Conservation (phyloP, 2,797 vertebrate genomes). For the Onychomys torridus region DNA sequence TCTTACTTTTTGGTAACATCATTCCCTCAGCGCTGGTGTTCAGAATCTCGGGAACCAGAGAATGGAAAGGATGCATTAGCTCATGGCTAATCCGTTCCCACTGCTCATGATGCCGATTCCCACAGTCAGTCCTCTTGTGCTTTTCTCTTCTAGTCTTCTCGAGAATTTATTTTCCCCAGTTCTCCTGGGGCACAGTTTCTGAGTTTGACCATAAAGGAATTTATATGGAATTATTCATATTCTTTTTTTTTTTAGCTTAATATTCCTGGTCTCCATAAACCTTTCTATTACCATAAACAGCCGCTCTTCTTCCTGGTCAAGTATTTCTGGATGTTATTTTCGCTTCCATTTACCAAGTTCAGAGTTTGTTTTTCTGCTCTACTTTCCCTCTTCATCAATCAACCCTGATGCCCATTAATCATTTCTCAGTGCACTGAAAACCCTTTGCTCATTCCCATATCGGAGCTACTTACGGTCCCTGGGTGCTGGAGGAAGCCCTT, state of each 20-base stretch:
- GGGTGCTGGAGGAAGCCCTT: neutral
- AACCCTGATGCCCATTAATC: slow-evolving; percentile 77
- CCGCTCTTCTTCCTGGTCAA: slow-evolving; percentile 57
- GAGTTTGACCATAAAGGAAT: slow-evolving; percentile 69
- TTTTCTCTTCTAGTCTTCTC: slow-evolving; percentile 74
- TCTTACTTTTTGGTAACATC: slow-evolving; percentile 78
- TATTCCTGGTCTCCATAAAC: slow-evolving; percentile 59
- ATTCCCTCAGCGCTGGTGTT: slow-evolving; percentile 54
- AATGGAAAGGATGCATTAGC: slow-evolving; percentile 78
- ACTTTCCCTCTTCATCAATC: slow-evolving; percentile 73
- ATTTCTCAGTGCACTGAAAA: slow-evolving; percentile 63
- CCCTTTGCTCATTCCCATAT: slow-evolving; percentile 67
- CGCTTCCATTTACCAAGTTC: slow-evolving; percentile 66
- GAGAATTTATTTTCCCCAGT: slow-evolving; percentile 73
- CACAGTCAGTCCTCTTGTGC: slow-evolving; percentile 71
- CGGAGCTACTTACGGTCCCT: neutral
- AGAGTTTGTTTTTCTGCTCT: slow-evolving; percentile 75
- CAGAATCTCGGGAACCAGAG: slow-evolving; percentile 82
- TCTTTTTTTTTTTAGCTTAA: slow-evolving; percentile 30
- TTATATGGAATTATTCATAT: slow-evolving; percentile 61
- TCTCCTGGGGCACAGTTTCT: slow-evolving; percentile 75
- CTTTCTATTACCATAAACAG: slow-evolving; percentile 64
- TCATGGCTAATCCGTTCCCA: slow-evolving; percentile 55
- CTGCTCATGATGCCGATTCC: slow-evolving; percentile 48
- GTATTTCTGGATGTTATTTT: slow-evolving; percentile 65